Evolutionary conservation across 2,888 invertebrate genomes (phyloP).

Genomic region (Steinernema scapterisci): DNA sequence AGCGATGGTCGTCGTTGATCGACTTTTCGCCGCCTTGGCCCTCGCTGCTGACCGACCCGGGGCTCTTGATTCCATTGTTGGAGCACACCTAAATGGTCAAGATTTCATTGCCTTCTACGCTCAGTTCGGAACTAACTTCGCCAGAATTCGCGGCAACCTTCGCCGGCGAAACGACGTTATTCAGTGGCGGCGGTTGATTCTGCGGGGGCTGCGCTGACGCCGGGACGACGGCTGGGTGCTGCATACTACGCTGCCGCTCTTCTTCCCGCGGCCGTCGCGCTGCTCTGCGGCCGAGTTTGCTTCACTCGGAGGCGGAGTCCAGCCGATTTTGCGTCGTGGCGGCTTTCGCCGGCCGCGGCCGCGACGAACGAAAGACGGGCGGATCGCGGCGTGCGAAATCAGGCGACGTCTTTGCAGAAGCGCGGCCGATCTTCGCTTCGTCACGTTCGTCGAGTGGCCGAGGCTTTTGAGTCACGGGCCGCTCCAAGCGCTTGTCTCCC

Average conservation of each 20-base stretch:
- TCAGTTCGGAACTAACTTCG: background rate
- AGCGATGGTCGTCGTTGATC: slow-evolving; percentile 39
- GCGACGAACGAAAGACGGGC: no score
- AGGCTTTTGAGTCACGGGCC: no score
- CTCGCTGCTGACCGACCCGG: slow-evolving; percentile 17
- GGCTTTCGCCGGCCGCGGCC: background rate
- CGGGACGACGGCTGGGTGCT: background rate
- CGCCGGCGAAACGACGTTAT: slow-evolving; percentile 17
- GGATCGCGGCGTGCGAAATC: no score
- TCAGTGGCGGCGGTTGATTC: slow-evolving; percentile 11
- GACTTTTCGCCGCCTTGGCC: slow-evolving; percentile 4
- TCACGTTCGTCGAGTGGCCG: no score
- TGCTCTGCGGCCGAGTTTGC: background rate
- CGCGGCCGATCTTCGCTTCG: no score
- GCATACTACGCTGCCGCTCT: background rate
- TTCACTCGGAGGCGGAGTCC: background rate
- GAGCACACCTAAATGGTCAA: background rate
- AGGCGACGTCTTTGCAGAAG: no score
- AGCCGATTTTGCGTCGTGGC: background rate
- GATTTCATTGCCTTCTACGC: background rate
- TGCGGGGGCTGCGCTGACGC: background rate
- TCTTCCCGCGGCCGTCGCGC: background rate
- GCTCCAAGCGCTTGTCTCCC: no score
- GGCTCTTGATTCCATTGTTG: slow-evolving; percentile 17
- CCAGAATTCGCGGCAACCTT: background rate